A percentile compares a stretch with the other conserved stretches of the same genome.
Evolutionary conservation across 2,888 invertebrate species (phyloP).

Genomic region (Parnassius glacialis): DNA sequence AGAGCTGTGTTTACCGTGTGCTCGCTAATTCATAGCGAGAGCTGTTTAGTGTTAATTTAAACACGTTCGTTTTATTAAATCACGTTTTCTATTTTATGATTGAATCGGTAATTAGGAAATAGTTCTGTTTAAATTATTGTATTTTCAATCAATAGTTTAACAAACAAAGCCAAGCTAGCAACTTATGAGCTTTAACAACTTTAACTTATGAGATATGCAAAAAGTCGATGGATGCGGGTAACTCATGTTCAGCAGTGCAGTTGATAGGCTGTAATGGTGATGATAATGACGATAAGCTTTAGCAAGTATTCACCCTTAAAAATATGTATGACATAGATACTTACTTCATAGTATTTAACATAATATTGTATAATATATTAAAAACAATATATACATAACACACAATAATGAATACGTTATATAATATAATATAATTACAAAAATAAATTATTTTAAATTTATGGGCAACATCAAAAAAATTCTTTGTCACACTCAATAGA

Average conservation of each 20-base stretch:
- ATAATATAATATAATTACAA: no score
- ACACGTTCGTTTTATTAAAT: conserved; percentile 15
- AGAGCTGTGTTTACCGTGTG: conserved; percentile 57
- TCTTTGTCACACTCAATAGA: neutral
- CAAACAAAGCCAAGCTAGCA: neutral
- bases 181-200: neutral
- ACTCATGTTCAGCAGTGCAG: no score
- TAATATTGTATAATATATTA: no score
- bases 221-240: no score
- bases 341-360: no score
- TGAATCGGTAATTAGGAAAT: neutral
- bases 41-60: conserved; percentile 15
- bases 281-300: no score
- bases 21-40: conserved; percentile 19
- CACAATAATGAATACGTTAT: no score
- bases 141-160: neutral
- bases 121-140: neutral
- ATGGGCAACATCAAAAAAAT: neutral
- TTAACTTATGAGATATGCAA: no score
- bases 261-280: no score
- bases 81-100: conserved; percentile 5
- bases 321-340: no score
- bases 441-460: neutral
- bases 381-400: no score
- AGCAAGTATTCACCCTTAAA: no score